A percentile compares a stretch with the other conserved stretches of the same genome.
Conservation (phyloP, 2,113 vertebrate species). For the Rattus rattus region DNA sequence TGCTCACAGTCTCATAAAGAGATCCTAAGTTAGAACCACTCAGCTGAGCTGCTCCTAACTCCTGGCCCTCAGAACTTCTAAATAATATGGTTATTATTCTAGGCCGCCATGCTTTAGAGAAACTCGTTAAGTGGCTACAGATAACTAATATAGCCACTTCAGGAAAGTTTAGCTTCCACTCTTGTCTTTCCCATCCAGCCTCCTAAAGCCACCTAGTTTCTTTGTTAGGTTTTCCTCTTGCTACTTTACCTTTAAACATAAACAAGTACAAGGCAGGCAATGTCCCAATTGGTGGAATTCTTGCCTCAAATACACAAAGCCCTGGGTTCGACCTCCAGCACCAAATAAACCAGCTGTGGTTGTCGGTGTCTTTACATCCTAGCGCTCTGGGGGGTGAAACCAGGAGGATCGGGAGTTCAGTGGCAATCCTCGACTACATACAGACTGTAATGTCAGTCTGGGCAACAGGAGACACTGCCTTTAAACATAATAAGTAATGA, state of each 20-base stretch:
- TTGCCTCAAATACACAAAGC: neutral
- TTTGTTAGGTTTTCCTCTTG: neutral
- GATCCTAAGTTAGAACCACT: neutral
- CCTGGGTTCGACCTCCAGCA: neutral
- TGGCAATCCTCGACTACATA: neutral
- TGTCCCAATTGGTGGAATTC: neutral
- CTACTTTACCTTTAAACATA: slow-evolving; percentile 9
- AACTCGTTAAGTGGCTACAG: neutral
- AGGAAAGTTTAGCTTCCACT: neutral
- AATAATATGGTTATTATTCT: neutral
- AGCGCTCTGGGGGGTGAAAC: neutral
- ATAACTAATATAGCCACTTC: neutral
- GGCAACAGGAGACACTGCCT: neutral
- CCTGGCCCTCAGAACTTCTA: neutral
- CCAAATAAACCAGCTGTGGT: neutral
- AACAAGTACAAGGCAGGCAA: neutral
- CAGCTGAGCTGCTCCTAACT: neutral
- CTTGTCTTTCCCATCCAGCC: neutral
- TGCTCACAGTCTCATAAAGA: neutral
- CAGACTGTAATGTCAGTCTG: neutral
- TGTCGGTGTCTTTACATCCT: neutral
- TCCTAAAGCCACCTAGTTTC: neutral
- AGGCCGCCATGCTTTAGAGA: neutral
- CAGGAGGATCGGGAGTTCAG: neutral
- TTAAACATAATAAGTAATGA: neutral